Conservation (phyloP, 2,797 vertebrate species). For the Acrossocheilus wenchowensis region DNA sequence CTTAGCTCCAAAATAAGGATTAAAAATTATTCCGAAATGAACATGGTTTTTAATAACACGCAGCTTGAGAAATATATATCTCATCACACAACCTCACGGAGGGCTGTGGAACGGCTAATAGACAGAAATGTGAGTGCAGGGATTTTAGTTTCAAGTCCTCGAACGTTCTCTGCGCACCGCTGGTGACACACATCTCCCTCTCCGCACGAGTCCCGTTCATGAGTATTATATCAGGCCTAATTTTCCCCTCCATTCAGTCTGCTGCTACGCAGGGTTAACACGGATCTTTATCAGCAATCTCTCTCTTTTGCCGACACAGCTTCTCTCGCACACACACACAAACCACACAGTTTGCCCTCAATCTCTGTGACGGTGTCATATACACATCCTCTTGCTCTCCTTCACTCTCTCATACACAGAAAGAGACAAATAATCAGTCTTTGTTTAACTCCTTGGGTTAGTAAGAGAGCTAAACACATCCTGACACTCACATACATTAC, state of each 20-base stretch:
- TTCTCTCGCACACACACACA: conserved; percentile 60
- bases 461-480: conserved; percentile 32
- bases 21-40: conserved; percentile 44
- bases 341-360: conserved; percentile 39
- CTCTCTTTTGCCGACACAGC: conserved; percentile 73
- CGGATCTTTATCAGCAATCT: conserved; percentile 66
- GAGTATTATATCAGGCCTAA: conserved; percentile 83
- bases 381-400: conserved; percentile 23
- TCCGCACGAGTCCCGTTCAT: conserved; percentile 67
- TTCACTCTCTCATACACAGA: conserved; percentile 51
- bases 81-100: conserved; percentile 38
- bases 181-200: conserved; percentile 58
- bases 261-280: conserved; percentile 68
- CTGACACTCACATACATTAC: conserved; percentile 59
- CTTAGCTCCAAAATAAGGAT: conserved; percentile 37
- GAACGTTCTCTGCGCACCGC: conserved; percentile 58
- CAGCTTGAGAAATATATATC: conserved; percentile 54
- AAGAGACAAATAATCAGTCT: conserved; percentile 29
- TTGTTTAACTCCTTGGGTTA: conserved; percentile 18
- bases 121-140: conserved; percentile 41
- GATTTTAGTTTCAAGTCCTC: conserved; percentile 59
- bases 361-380: conserved; percentile 20
- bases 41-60: conserved; percentile 62
- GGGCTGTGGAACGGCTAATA: conserved; percentile 47
- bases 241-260: conserved; percentile 84